phyloP scores from a whole-genome alignment of 2,888 invertebrate genomes.

The Leucophenga montana region DNA sequence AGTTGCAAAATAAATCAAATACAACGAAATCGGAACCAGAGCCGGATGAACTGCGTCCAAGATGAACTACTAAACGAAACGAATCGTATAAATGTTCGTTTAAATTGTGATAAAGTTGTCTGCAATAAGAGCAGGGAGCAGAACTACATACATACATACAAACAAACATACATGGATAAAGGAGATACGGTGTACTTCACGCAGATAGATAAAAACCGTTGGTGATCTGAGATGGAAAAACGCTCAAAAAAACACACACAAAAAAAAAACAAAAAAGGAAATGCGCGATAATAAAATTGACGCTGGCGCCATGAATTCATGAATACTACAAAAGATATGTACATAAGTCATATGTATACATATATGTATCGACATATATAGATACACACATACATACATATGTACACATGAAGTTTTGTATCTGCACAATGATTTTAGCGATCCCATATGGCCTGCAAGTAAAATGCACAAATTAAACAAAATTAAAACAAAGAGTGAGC shows the following conservation, averaged over 20 bases:
- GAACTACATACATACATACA: background rate
- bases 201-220: no score
- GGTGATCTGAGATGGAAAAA: background rate
- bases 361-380: no score
- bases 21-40: constrained; percentile 39
- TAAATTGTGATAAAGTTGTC: constrained; percentile 10
- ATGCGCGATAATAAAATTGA: no score
- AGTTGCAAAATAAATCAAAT: constrained; percentile 56
- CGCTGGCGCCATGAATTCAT: no score
- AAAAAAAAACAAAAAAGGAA: no score
- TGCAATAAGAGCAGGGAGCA: background rate
- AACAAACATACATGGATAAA: background rate
- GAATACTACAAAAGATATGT: no score
- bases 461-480: background rate
- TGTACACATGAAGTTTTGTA: no score
- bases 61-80: background rate
- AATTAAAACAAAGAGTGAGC: constrained; percentile 3
- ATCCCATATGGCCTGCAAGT: background rate
- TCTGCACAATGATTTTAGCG: no score
- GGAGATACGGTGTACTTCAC: no score
- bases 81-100: background rate
- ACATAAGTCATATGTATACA: no score
- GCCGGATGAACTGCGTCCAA: constrained; percentile 6
- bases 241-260: no score
- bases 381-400: no score